phyloP scores from a whole-genome alignment of 30 jellyfish, hydroid and myxozoan genomes.

The Clytia hemisphaerica region DNA sequence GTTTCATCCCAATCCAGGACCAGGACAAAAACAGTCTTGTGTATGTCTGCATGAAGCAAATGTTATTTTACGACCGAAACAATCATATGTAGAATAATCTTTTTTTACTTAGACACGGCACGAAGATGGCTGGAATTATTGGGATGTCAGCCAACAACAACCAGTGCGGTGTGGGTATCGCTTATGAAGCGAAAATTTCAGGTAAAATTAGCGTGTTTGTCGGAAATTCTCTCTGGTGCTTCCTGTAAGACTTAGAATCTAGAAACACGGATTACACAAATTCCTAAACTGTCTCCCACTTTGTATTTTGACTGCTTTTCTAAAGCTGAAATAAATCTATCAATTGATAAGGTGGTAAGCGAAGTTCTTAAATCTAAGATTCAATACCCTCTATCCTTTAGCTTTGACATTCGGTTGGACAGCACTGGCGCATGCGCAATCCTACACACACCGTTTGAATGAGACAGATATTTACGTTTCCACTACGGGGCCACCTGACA shows the following conservation, averaged over 20 bases:
- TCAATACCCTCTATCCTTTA: not conserved
- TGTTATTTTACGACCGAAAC: not conserved
- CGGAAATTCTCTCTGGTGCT: too few species aligned
- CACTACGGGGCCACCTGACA: not conserved
- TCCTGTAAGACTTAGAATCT: too few species aligned
- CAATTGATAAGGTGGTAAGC: not conserved
- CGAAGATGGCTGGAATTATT: slow-evolving; percentile 7
- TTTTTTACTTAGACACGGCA: not conserved
- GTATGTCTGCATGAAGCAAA: not conserved
- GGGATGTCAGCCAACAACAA: not conserved
- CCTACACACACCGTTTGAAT: not conserved
- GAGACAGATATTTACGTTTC: not conserved
- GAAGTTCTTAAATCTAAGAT: too few species aligned
- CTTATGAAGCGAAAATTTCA: not conserved
- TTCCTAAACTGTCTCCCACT: too few species aligned
- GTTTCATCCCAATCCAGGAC: too few species aligned
- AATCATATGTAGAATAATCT: not conserved
- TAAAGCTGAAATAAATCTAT: not conserved
- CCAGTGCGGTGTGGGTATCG: not conserved
- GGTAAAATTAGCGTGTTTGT: too few species aligned
- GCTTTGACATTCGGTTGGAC: not conserved
- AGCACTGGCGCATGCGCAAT: not conserved
- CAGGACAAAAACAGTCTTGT: too few species aligned
- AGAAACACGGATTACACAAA: too few species aligned
- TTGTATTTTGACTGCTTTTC: too few species aligned